Base-by-base conservation (phyloP, 2,888 invertebrate species). In the Dasypolia templi region DNA sequence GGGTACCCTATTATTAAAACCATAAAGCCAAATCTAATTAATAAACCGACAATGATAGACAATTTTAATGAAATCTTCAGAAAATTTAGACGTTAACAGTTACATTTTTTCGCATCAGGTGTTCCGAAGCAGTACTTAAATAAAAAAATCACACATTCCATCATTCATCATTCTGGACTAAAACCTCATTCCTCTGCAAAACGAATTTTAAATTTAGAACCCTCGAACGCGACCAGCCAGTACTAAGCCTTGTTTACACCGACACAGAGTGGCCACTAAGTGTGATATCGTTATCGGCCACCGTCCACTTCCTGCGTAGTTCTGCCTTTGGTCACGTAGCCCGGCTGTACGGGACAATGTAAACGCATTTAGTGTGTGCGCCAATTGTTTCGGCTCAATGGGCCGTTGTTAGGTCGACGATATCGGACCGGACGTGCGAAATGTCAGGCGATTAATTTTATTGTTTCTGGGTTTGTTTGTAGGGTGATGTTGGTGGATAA, bases 201-300 rank as follows among this genome's bases (percentile, higher is more conserved):
- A 61, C 56, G 32, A 69, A 39, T 72, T 82, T 77, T 69, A 82
- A 82, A 72, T 83, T 82, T 82, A 82, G 81, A 82, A 72, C 32
- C 55, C 55, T 26, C 9, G n/a, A 55, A 67, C 51, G 32, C 64
- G 51, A 19, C 73, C 79, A 59, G 61, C 83, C 61, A 71, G 79
- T 69, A 51, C 67, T 55, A 79, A 69, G 83, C 80, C 71, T 79
- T 81, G 87, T 84, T 85, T 74, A 88, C 85, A 88, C 81, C 83
- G 68, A 75, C 79, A 76, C 83, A 80, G 84, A 85, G 84, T 81
- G 77, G 77, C 65, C 77, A 79, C 79, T 78, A 81, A 81, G 78
- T 80, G 84, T 87, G 90, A 89, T 92, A 92, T 87, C 89, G 87
- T 91, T 93, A 92, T 92, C 92, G 89, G 82, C 72, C 70, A 71